Percentiles rank a stretch among this genome's conserved stretches.
Evolutionary conservation across 2,113 vertebrate genomes (phyloP).

Genomic region (Nyctibius bracteatus): DNA sequence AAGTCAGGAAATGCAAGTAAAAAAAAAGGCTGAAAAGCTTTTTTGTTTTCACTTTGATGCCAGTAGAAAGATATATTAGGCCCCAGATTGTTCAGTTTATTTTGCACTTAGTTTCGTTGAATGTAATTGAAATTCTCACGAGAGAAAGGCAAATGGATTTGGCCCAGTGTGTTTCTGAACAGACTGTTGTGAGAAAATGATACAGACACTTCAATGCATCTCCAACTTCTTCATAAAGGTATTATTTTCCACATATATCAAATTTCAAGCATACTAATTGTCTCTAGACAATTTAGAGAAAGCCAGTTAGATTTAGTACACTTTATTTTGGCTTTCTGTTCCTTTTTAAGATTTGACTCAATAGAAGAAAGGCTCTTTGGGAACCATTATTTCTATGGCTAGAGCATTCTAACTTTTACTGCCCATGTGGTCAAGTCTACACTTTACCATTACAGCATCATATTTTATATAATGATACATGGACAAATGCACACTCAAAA

Average conservation of each 20-base stretch:
- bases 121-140: slow-evolving; percentile 48
- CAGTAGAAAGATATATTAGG: slow-evolving; percentile 10
- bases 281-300: slow-evolving; percentile 19
- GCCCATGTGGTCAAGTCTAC: background rate
- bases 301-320: background rate
- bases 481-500: background rate
- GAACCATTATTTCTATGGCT: background rate
- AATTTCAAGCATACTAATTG: background rate
- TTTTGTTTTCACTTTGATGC: slow-evolving; percentile 47
- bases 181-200: slow-evolving; percentile 16
- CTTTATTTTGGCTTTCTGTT: slow-evolving; percentile 11
- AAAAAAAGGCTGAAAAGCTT: slow-evolving; percentile 9
- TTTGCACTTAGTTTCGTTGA: slow-evolving; percentile 50
- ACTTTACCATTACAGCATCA: background rate
- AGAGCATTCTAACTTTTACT: background rate
- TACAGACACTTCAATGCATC: slow-evolving; percentile 41
- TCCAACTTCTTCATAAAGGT: background rate
- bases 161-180: slow-evolving; percentile 7
- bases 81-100: slow-evolving; percentile 12
- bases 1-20: background rate
- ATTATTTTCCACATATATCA: slow-evolving; percentile 21
- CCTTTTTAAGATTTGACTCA: background rate
- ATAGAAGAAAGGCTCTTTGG: background rate
- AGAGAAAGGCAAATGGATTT: slow-evolving; percentile 55
- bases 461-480: background rate